Conservation (phyloP, 2,797 vertebrate genomes). For the Pangasius mekongensis region DNA sequence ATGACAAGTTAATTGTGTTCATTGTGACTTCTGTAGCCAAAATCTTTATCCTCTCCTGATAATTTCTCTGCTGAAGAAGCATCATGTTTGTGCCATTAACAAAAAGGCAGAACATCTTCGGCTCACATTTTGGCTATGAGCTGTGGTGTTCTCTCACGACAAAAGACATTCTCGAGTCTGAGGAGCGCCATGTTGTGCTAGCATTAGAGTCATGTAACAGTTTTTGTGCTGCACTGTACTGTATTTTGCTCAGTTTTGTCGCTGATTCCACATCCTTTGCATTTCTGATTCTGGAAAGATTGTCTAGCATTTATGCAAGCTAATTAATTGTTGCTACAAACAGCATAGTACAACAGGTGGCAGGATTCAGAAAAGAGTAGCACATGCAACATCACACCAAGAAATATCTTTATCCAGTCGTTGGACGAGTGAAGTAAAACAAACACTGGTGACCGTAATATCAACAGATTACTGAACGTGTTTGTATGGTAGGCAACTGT, state of each 20-base stretch:
- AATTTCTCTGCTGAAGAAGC: neutral
- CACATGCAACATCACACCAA: neutral
- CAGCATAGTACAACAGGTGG: neutral
- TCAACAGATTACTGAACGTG: neutral
- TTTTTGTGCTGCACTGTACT: neutral
- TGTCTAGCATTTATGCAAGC: neutral
- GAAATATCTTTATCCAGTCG: neutral
- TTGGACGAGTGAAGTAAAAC: neutral
- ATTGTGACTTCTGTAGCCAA: neutral
- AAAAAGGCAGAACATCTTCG: neutral
- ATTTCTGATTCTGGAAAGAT: neutral
- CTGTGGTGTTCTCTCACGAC: neutral
- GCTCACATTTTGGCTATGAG: neutral
- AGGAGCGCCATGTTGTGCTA: neutral
- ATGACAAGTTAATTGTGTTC: constrained; percentile 1
- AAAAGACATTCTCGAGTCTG: neutral
- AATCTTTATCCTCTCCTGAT: neutral
- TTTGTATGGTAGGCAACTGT: neutral
- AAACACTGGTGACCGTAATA: neutral
- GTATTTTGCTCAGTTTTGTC: neutral
- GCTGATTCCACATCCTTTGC: neutral
- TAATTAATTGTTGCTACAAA: neutral
- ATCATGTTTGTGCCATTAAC: neutral
- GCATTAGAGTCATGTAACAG: neutral
- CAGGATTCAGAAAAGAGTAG: neutral